phyloP scores from a whole-genome alignment of 2,888 invertebrate genomes.

The Leptinotarsa haldemani region DNA sequence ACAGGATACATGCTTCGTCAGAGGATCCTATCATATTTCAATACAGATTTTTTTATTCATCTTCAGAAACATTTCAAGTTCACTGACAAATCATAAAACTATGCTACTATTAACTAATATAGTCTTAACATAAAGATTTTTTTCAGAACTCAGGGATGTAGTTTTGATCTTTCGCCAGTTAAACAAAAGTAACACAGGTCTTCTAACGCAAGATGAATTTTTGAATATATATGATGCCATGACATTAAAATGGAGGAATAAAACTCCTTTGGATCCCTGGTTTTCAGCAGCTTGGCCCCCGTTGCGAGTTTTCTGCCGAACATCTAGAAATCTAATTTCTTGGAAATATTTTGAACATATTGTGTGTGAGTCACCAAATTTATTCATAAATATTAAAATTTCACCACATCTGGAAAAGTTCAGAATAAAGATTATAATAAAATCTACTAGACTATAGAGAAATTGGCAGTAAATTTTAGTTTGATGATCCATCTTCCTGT shows the following conservation, averaged over 20 bases:
- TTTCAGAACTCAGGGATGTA: constrained; percentile 76
- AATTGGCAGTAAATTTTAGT: too few relatives aligned
- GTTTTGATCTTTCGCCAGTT: constrained; percentile 85
- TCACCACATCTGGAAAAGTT: too few relatives aligned
- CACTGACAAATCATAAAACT: too few relatives aligned
- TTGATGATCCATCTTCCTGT: neutral
- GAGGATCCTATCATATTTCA: too few relatives aligned
- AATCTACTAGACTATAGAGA: too few relatives aligned
- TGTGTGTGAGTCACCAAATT: constrained; percentile 71
- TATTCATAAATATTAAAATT: neutral
- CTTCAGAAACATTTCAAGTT: too few relatives aligned
- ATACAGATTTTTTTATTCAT: too few relatives aligned
- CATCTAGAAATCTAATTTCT: constrained; percentile 72
- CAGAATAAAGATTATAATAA: too few relatives aligned
- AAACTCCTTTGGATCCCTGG: constrained; percentile 79
- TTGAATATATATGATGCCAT: constrained; percentile 78
- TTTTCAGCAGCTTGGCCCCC: constrained; percentile 74
- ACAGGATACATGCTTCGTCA: too few relatives aligned
- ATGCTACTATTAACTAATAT: too few relatives aligned
- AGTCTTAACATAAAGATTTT: neutral
- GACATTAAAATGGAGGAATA: constrained; percentile 80
- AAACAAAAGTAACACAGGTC: constrained; percentile 76
- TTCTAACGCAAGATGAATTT: constrained; percentile 79
- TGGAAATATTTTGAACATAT: constrained; percentile 81
- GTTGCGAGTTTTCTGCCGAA: constrained; percentile 72